Evolutionary conservation across 2,113 vertebrate species (phyloP).

Genomic region (Thymallus thymallus): DNA sequence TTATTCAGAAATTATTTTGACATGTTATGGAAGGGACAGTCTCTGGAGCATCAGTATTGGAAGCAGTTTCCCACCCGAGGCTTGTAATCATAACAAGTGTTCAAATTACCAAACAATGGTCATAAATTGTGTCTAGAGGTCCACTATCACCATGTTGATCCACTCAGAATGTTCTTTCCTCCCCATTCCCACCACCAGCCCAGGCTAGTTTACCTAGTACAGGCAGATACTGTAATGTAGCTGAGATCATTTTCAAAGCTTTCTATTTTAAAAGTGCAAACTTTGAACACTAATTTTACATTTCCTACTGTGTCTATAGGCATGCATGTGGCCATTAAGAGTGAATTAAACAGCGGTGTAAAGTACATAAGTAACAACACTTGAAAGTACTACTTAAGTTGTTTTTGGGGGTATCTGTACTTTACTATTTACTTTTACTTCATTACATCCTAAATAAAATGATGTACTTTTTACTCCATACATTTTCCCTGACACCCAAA

Average conservation of each 20-base stretch:
- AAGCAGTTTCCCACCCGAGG: background rate
- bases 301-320: constrained; percentile 16
- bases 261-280: background rate
- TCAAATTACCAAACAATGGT: constrained; percentile 8
- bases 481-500: too few relatives aligned
- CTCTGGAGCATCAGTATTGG: background rate
- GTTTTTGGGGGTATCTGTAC: too few relatives aligned
- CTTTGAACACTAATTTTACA: constrained; percentile 24
- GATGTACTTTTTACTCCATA: too few relatives aligned
- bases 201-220: background rate
- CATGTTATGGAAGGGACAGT: background rate
- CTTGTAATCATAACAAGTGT: background rate
- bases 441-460: too few relatives aligned
- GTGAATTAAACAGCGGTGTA: background rate
- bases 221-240: background rate
- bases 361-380: too few relatives aligned
- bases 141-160: background rate
- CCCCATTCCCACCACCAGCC: background rate
- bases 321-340: constrained; percentile 4
- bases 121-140: background rate
- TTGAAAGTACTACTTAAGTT: too few relatives aligned
- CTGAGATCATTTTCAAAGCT: constrained; percentile 15
- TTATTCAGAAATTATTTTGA: constrained; percentile 4
- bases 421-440: too few relatives aligned
- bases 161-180: background rate